phyloP scores from a whole-genome alignment of 2,888 invertebrate species.

The Trisateles emortualis region DNA sequence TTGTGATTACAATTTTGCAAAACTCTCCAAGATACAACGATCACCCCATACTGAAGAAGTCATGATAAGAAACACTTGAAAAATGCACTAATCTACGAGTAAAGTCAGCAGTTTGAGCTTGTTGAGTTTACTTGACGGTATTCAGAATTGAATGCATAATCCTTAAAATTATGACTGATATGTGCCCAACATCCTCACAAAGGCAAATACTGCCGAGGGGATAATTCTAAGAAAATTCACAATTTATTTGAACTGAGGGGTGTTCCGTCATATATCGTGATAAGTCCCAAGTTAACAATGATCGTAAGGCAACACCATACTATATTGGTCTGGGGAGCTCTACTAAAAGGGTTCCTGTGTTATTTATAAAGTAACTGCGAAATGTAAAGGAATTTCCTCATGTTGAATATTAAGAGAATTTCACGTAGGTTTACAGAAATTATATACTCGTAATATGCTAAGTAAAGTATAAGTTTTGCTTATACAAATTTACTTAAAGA shows the following conservation, averaged over 20 bases:
- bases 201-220: slow-evolving; percentile 7
- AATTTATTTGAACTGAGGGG: slow-evolving; percentile 20
- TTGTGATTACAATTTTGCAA: no score
- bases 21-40: no score
- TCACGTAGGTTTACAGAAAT: slow-evolving; percentile 1
- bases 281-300: slow-evolving; percentile 32
- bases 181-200: neutral
- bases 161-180: neutral
- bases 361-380: slow-evolving; percentile 31
- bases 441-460: no score
- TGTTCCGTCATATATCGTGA: slow-evolving; percentile 4
- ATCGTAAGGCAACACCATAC: slow-evolving; percentile 18
- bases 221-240: slow-evolving; percentile 9
- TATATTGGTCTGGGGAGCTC: slow-evolving; percentile 27
- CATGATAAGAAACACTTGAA: no score
- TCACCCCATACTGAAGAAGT: no score
- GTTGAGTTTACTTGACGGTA: no score
- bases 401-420: slow-evolving; percentile 8
- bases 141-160: neutral
- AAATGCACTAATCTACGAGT: no score
- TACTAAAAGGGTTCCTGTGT: slow-evolving; percentile 46
- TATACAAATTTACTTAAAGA: no score
- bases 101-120: no score
- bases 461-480: no score
- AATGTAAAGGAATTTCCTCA: slow-evolving; percentile 20